phyloP scores from a whole-genome alignment of 2,888 invertebrate species.

The Dione juno region DNA sequence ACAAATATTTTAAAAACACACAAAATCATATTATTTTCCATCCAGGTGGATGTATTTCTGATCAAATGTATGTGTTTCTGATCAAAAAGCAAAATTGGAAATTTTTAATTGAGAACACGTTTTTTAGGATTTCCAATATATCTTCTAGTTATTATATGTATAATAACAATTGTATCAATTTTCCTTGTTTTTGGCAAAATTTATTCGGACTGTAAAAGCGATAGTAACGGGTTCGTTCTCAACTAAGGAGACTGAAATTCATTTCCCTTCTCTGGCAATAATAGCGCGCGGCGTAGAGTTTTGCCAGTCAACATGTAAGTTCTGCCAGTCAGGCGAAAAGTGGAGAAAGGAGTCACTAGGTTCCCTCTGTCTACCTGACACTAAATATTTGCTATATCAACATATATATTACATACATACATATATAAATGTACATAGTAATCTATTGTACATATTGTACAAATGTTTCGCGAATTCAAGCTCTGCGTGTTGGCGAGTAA shows the following conservation, averaged over 20 bases:
- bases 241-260: too few species aligned
- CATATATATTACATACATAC: too few species aligned
- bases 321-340: background rate
- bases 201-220: too few species aligned
- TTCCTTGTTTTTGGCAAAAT: background rate
- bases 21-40: too few species aligned
- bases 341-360: background rate
- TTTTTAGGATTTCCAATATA: background rate
- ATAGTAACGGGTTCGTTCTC: too few species aligned
- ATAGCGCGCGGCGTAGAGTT: too few species aligned
- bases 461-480: slow-evolving; percentile 32
- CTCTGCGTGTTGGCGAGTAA: slow-evolving; percentile 46
- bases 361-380: background rate
- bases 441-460: slow-evolving; percentile 6
- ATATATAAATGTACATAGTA: background rate
- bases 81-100: background rate
- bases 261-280: too few species aligned
- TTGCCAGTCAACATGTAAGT: too few species aligned
- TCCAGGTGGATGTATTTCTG: too few species aligned
- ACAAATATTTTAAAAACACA: too few species aligned
- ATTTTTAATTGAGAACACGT: background rate
- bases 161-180: slow-evolving; percentile 1
- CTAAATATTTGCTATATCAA: background rate
- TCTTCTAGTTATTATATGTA: too few species aligned
- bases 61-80: too few species aligned